phyloP scores from a whole-genome alignment of 2,888 invertebrate genomes.

The Urechis unicinctus region DNA sequence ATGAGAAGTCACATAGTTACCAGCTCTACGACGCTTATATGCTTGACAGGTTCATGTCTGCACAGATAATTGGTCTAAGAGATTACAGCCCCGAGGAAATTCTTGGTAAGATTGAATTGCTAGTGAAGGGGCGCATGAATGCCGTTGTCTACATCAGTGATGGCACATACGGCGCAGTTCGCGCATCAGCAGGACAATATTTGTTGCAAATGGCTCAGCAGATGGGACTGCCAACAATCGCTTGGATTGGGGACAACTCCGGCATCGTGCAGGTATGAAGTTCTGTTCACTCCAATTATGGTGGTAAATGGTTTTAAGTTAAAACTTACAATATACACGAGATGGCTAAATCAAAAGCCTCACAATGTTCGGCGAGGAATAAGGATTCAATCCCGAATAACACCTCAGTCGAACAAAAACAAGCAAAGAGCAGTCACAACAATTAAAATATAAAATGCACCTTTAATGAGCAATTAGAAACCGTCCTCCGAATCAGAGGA shows the following conservation, averaged over 20 bases:
- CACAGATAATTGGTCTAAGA: neutral
- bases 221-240: constrained; percentile 90
- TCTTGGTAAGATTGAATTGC: constrained; percentile 34
- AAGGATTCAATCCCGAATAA: too few relatives aligned
- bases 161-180: constrained; percentile 65
- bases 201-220: constrained; percentile 88
- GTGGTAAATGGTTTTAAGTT: neutral
- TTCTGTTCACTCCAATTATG: neutral
- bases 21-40: too few relatives aligned
- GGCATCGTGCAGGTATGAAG: constrained; percentile 44
- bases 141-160: constrained; percentile 87
- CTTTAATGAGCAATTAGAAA: too few relatives aligned
- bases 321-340: neutral
- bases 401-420: too few relatives aligned
- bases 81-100: constrained; percentile 29
- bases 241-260: constrained; percentile 96
- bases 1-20: too few relatives aligned
- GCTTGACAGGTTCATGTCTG: too few relatives aligned
- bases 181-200: constrained; percentile 89
- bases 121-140: constrained; percentile 30
- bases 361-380: too few relatives aligned
- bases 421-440: too few relatives aligned
- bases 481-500: too few relatives aligned
- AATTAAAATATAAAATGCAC: too few relatives aligned
- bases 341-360: too few relatives aligned